Base-by-base conservation (phyloP, 2,113 vertebrate genomes). In the Mugil cephalus region DNA sequence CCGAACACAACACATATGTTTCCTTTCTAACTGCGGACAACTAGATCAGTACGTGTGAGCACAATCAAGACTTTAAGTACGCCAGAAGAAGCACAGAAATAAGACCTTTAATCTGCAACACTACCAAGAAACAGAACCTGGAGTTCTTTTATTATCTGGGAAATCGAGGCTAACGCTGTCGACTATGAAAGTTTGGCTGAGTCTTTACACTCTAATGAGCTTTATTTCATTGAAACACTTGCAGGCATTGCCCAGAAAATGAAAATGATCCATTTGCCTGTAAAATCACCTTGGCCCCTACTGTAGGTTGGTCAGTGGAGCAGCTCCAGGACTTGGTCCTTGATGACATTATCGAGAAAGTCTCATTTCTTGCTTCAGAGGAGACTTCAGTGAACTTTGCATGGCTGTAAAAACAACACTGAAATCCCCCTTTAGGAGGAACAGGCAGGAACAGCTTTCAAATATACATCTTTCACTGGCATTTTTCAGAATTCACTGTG, bases 351-450 rank as follows among this genome's bases (percentile, higher is more conserved):
- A 80, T 82, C 77, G 62, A 80, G 70, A 56, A 45, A 69, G 59
- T 76, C 75, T 86, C 17, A 86, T 86, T 84, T 89, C 64, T 74
- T 80, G 83, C 69, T 84, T 56, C 58, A 81, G 69, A 86, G 74
- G 75, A 80, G 66, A 66, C 54, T 71, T 62, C 63, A 36, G 19
- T 77, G 71, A 79, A 82, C 77, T 82, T 79, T 69, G 47, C 52
- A 56, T 55, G 46, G 67, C 42, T 17, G 1, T 52, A 19, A 11
- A 46, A 80, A 72, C 47, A 82, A 73, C 55, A 45, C 38, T 64
- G 62, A 65, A 52, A 30, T 69, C 72, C 34, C 46, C 39, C 35
- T 61, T 69, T 13, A 58, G 56, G 58, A 24, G 39, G 39, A 74
- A 17, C 38, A 35, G 30, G 17, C 62, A 65, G 19, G 11, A 59